These are phyloP conservation scores for Prietella phreatophila DNA, from an alignment of 2,113 vertebrate species.

Conservation along the genomic window DNA sequence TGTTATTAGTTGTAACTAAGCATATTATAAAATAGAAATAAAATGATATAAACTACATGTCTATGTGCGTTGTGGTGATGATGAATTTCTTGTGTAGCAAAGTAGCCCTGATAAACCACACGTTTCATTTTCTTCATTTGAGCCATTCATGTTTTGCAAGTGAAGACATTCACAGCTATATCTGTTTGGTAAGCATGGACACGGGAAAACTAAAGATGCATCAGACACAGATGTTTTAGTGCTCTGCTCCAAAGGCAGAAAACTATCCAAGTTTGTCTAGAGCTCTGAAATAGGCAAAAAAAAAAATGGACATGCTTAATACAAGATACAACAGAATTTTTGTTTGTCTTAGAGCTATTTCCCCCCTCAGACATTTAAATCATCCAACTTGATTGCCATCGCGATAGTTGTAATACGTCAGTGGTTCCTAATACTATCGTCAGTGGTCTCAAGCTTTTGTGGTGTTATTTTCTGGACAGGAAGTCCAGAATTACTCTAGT, in stretches of 20 bases:
- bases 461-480: too few species aligned
- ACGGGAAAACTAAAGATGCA: neutral
- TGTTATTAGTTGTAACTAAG: neutral
- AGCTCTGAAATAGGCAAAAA: neutral
- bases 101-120: neutral
- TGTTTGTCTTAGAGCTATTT: neutral
- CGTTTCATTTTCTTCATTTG: neutral
- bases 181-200: neutral
- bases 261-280: neutral
- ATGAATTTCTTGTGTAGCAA: neutral
- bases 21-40: neutral
- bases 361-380: neutral
- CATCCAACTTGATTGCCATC: neutral
- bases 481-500: too few species aligned
- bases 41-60: neutral
- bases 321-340: neutral
- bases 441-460: too few species aligned
- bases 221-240: too few species aligned
- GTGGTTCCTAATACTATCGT: too few species aligned
- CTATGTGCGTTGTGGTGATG: neutral
- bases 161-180: neutral
- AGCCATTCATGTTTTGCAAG: neutral
- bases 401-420: neutral
- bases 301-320: neutral
- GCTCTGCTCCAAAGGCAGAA: neutral